phyloP scores from a whole-genome alignment of 2,113 vertebrate genomes.

The Cheilinus undulatus region DNA sequence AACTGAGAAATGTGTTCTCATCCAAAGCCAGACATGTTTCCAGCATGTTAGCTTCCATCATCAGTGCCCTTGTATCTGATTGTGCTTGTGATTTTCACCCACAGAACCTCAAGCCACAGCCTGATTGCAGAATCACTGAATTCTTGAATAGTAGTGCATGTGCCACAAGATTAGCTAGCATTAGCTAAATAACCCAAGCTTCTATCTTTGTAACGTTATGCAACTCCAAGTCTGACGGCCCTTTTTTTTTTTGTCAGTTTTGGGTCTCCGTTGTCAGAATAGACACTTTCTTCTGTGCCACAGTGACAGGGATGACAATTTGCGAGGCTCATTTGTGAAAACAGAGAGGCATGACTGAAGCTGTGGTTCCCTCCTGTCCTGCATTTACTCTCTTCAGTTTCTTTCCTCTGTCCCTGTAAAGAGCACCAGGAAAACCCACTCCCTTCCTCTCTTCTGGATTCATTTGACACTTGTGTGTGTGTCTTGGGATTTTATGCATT shows the following conservation, averaged over 20 bases:
- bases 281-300: constrained; percentile 2
- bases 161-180: neutral
- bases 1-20: neutral
- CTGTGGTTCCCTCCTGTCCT: constrained; percentile 12
- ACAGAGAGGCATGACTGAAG: constrained; percentile 13
- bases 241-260: constrained; percentile 13
- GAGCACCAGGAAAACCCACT: constrained; percentile 43
- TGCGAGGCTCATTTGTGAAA: constrained; percentile 21
- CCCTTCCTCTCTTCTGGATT: constrained; percentile 40
- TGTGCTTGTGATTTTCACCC: too few relatives aligned
- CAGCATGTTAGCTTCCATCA: neutral
- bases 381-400: constrained; percentile 33
- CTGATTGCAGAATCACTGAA: too few relatives aligned
- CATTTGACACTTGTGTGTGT: constrained; percentile 51
- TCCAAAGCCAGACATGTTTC: neutral
- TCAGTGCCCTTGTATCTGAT: neutral
- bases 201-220: neutral
- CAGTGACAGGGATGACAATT: constrained; percentile 21
- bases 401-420: constrained; percentile 43
- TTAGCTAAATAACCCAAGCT: neutral
- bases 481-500: constrained; percentile 48
- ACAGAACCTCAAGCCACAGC: too few relatives aligned
- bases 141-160: too few relatives aligned
- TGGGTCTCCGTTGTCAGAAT: neutral
- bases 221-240: neutral